These are phyloP conservation scores for Coilia nasus DNA, from an alignment of 2,797 vertebrate species.

Conservation along the genomic window DNA sequence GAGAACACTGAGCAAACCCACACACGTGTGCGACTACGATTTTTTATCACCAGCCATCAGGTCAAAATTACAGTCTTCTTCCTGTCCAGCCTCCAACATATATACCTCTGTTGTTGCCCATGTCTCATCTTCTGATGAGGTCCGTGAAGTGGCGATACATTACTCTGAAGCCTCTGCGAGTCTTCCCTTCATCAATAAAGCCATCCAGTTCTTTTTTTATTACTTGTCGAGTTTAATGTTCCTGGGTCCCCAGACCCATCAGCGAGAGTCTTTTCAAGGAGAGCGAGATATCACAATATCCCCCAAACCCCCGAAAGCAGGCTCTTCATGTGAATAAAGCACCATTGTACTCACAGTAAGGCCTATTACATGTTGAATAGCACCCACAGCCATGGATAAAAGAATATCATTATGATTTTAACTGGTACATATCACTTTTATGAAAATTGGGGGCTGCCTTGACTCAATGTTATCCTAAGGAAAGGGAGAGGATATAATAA, in stretches of 20 bases:
- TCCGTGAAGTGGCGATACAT: background rate
- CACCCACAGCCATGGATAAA: background rate
- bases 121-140: background rate
- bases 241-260: background rate
- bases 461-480: background rate
- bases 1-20: background rate
- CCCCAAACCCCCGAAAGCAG: background rate
- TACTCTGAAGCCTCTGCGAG: background rate
- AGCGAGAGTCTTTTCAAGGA: background rate
- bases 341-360: background rate
- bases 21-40: background rate
- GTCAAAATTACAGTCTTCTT: background rate
- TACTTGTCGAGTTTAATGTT: background rate
- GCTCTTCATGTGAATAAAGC: background rate
- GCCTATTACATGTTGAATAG: background rate
- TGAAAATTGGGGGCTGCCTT: background rate
- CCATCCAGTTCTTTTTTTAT: background rate
- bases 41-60: conserved; percentile 1
- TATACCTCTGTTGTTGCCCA: background rate
- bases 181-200: conserved; percentile 13
- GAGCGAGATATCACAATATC: background rate
- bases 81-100: background rate
- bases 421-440: background rate
- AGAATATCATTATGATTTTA: background rate
- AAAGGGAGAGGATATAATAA: background rate